These are phyloP conservation scores for Bungarus multicinctus DNA, from an alignment of 2,113 vertebrate species.

Conservation along the genomic window DNA sequence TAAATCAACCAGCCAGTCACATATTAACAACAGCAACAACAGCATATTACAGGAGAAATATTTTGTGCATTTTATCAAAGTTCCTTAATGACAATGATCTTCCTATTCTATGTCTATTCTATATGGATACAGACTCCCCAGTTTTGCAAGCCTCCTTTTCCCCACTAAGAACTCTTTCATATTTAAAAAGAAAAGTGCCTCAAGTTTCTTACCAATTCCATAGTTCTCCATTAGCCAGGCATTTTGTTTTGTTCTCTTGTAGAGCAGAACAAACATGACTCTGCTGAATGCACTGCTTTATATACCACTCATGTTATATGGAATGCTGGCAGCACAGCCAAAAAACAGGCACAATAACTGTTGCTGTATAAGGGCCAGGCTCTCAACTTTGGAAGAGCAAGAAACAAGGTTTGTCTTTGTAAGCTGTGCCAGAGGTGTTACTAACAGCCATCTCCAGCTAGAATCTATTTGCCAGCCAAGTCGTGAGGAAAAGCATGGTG, in stretches of 20 bases:
- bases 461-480: neutral
- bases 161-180: neutral
- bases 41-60: neutral
- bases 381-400: neutral
- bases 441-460: neutral
- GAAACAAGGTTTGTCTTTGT: neutral
- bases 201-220: conserved; percentile 51
- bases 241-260: conserved; percentile 18
- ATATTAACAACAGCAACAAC: neutral
- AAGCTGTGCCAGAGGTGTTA: neutral
- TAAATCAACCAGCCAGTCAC: neutral
- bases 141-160: neutral
- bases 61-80: neutral
- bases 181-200: conserved; percentile 14
- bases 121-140: neutral
- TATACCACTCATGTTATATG: conserved; percentile 52
- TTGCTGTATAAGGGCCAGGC: neutral
- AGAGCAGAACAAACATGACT: conserved; percentile 47
- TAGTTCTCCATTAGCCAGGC: conserved; percentile 51
- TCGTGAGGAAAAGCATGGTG: neutral
- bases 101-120: neutral
- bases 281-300: conserved; percentile 50
- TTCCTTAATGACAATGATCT: neutral
- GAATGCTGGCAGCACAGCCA: conserved; percentile 20
- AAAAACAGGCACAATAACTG: conserved; percentile 30